Evolutionary conservation across 2,888 invertebrate genomes (phyloP).

Genomic region (Drosophila mettleri): DNA sequence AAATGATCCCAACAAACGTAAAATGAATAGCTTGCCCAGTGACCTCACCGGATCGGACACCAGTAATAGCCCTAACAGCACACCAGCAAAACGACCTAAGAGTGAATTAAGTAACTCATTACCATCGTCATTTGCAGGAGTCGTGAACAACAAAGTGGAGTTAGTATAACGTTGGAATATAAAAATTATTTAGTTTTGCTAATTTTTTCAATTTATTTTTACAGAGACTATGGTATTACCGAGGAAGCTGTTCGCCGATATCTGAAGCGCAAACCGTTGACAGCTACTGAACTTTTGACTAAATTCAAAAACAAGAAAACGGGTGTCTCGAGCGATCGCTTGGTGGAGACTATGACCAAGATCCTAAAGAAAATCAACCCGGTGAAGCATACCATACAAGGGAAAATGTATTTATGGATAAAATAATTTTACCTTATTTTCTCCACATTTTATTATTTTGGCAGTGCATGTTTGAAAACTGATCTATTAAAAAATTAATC

Average conservation of each 20-base stretch:
- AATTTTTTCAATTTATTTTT: slow-evolving; percentile 3
- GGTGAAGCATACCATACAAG: slow-evolving; percentile 95
- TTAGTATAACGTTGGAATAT: slow-evolving; percentile 50
- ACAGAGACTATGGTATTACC: slow-evolving; percentile 94
- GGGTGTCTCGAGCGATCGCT: slow-evolving; percentile 94
- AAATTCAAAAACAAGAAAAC: slow-evolving; percentile 98
- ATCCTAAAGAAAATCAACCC: slow-evolving; percentile 98
- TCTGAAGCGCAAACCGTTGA: slow-evolving; percentile 98
- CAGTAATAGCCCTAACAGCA: slow-evolving; percentile 83
- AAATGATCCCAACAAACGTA: slow-evolving; percentile 81
- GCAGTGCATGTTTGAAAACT: slow-evolving; percentile 3
- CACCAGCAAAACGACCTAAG: slow-evolving; percentile 84
- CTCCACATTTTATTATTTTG: background rate
- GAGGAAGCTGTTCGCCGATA: slow-evolving; percentile 98
- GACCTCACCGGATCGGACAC: slow-evolving; percentile 84
- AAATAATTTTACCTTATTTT: slow-evolving; percentile 79
- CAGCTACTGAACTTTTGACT: slow-evolving; percentile 96
- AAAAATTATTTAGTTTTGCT: background rate
- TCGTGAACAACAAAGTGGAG: slow-evolving; percentile 84
- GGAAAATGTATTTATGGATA: slow-evolving; percentile 97
- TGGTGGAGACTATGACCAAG: slow-evolving; percentile 97
- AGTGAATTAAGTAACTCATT: slow-evolving; percentile 79
- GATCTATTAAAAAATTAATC: slow-evolving; percentile 28
- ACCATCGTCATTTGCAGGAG: slow-evolving; percentile 84
- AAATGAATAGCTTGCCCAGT: slow-evolving; percentile 83